A percentile compares a stretch with the other conserved stretches of the same genome.
These are phyloP conservation scores for Linepithema humile DNA, from an alignment of 1,140 invertebrate species.

Conservation along the genomic window DNA sequence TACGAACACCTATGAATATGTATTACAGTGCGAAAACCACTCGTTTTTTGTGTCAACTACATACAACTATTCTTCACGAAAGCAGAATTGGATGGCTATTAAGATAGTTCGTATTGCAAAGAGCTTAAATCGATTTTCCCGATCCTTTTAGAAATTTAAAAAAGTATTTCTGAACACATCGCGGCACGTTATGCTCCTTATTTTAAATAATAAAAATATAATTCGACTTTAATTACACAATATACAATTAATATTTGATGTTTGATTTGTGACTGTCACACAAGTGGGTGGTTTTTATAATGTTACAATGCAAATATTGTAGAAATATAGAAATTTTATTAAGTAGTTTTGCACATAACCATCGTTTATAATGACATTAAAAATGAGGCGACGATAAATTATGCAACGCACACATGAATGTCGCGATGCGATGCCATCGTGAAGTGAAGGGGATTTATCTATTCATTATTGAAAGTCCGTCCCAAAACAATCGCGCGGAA, in stretches of 20 bases:
- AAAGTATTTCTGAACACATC: neutral
- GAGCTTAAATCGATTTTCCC: neutral
- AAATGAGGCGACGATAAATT: neutral
- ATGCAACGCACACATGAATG: neutral
- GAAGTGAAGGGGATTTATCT: slow-evolving; percentile 14
- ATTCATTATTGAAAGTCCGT: neutral
- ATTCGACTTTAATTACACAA: neutral
- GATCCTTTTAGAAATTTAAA: neutral
- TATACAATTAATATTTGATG: neutral
- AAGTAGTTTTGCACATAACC: neutral
- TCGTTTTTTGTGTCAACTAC: neutral
- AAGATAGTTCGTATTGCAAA: neutral
- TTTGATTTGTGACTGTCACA: neutral
- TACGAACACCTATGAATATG: slow-evolving; percentile 15
- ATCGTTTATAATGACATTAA: neutral
- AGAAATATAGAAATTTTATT: neutral
- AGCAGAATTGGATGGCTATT: neutral
- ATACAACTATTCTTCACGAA: neutral
- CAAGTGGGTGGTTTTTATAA: neutral
- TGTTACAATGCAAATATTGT: neutral
- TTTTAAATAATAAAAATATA: neutral
- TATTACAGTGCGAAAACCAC: neutral
- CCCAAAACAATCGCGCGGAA: slow-evolving; percentile 15
- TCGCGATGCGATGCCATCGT: neutral
- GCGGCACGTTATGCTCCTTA: neutral